These are phyloP conservation scores for Forbesichthys papilliferus DNA, from an alignment of 2,113 vertebrate species.

Conservation along the genomic window DNA sequence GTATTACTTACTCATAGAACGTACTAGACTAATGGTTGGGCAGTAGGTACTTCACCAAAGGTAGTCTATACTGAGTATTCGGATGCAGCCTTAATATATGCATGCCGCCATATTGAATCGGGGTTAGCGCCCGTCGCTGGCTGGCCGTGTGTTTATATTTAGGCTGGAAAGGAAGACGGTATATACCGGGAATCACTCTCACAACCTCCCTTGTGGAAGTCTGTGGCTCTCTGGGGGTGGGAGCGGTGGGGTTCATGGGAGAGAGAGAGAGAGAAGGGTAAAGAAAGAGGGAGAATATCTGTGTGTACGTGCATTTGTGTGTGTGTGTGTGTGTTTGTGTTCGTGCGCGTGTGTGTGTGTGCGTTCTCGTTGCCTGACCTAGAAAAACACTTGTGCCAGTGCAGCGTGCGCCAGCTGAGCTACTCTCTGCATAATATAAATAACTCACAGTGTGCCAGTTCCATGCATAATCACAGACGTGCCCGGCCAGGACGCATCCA, in stretches of 20 bases:
- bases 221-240: slow-evolving; percentile 46
- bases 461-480: slow-evolving; percentile 68
- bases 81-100: no score
- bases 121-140: background rate
- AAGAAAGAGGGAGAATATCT: background rate
- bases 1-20: no score
- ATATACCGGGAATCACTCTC: slow-evolving; percentile 59
- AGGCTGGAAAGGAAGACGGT: slow-evolving; percentile 58
- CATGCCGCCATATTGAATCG: slow-evolving; percentile 54
- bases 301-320: background rate
- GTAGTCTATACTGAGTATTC: no score
- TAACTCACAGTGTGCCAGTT: slow-evolving; percentile 75
- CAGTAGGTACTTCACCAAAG: no score
- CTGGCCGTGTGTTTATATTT: slow-evolving; percentile 64
- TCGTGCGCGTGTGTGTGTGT: background rate
- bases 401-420: slow-evolving; percentile 60
- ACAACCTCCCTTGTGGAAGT: slow-evolving; percentile 60
- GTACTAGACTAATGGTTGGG: no score
- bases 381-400: slow-evolving; percentile 74
- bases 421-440: slow-evolving; percentile 72
- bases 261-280: no score
- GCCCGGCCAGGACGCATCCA: background rate
- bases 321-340: background rate
- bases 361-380: slow-evolving; percentile 72
- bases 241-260: background rate